phyloP scores from a whole-genome alignment of 2,888 invertebrate species.

The Bellardia pandia region DNA sequence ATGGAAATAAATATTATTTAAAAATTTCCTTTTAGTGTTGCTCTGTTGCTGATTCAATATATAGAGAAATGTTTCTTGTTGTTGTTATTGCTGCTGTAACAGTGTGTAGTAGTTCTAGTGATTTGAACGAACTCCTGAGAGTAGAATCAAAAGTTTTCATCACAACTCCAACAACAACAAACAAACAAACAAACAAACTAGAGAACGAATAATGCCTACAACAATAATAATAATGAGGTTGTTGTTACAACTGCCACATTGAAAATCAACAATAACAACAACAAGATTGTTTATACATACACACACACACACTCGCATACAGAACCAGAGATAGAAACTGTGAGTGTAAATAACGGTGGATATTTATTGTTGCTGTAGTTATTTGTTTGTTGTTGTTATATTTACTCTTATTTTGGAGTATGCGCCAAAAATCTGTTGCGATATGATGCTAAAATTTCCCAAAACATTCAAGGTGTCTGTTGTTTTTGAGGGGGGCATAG shows the following conservation, averaged over 20 bases:
- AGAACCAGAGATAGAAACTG: conserved; percentile 35
- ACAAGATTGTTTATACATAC: neutral
- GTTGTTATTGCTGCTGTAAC: conserved; percentile 24
- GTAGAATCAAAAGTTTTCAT: conserved; percentile 30
- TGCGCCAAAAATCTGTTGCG: conserved; percentile 61
- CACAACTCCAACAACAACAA: conserved; percentile 7
- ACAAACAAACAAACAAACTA: neutral
- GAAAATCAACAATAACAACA: neutral
- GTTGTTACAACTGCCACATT: conserved; percentile 41
- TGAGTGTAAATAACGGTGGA: conserved; percentile 50
- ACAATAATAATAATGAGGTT: conserved; percentile 61
- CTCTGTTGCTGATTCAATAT: neutral
- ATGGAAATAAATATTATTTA: conserved; percentile 58
- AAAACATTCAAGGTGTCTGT: conserved; percentile 53
- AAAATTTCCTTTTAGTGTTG: conserved; percentile 15
- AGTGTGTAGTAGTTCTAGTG: conserved; percentile 32
- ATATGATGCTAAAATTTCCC: conserved; percentile 69
- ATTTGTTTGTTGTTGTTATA: conserved; percentile 40
- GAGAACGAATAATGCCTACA: conserved; percentile 63
- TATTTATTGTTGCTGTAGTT: conserved; percentile 43
- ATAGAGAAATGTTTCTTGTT: conserved; percentile 47
- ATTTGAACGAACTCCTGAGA: conserved; percentile 65
- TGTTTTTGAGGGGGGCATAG: conserved; percentile 28
- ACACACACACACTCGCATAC: neutral
- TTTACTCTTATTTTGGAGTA: conserved; percentile 65